Percentiles rank a stretch among this genome's conserved stretches.
These are phyloP conservation scores for Chloroceryle aenea DNA, from an alignment of 2,113 vertebrate species.

Conservation along the genomic window DNA sequence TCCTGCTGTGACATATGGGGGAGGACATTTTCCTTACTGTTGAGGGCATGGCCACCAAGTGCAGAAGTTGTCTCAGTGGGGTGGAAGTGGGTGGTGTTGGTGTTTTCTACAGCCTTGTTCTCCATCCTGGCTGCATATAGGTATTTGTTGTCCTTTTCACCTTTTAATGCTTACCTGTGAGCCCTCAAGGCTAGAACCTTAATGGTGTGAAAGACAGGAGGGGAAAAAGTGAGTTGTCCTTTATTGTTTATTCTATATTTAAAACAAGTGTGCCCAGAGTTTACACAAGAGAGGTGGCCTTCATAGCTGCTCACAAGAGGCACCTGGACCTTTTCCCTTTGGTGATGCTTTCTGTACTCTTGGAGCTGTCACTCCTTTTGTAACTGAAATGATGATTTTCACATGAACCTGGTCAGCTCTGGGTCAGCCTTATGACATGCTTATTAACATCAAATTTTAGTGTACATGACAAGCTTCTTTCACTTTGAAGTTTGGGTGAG, in stretches of 20 bases:
- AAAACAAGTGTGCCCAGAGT: neutral
- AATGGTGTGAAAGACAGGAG: neutral
- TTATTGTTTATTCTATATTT: slow-evolving; percentile 14
- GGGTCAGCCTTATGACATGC: neutral
- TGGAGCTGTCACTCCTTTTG: neutral
- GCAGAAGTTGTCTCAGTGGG: neutral
- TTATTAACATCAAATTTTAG: neutral
- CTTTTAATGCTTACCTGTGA: neutral
- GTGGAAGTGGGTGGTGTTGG: neutral
- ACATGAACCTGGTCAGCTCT: neutral
- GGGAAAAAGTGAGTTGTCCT: neutral
- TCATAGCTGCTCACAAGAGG: neutral
- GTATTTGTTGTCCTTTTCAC: slow-evolving; percentile 25
- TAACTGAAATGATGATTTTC: neutral
- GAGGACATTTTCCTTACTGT: neutral
- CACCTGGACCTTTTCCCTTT: neutral
- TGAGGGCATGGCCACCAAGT: neutral
- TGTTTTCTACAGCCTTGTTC: neutral
- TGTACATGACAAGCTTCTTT: neutral
- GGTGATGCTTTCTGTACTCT: neutral
- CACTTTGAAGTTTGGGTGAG: neutral
- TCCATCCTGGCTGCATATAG: neutral
- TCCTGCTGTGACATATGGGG: neutral
- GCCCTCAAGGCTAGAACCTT: neutral
- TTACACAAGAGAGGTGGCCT: neutral